Percentiles rank a stretch among this genome's conserved stretches.
phyloP scores from a whole-genome alignment of 2,888 invertebrate species.

The Drosophila monieri region DNA sequence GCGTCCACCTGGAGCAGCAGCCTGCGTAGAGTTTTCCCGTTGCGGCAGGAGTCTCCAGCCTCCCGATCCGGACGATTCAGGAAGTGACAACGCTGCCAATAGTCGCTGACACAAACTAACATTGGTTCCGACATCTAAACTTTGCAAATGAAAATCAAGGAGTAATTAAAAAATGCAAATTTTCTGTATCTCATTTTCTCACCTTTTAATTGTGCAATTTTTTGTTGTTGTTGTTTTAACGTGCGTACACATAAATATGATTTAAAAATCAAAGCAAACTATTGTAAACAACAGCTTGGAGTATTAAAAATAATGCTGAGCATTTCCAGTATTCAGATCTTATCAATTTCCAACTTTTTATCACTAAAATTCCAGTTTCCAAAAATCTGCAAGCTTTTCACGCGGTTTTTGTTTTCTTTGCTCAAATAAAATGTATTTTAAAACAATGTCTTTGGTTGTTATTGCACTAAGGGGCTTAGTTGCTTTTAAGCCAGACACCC shows the following conservation, averaged over 20 bases:
- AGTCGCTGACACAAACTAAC: conserved; percentile 77
- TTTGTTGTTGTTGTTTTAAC: not conserved
- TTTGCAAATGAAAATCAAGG: not conserved
- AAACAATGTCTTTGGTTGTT: not conserved
- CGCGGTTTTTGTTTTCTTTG: not conserved
- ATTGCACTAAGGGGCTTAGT: not conserved
- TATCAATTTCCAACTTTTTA: not conserved
- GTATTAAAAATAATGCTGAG: not conserved
- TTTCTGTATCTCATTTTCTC: not conserved
- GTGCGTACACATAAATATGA: not conserved
- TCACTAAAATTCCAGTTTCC: not conserved
- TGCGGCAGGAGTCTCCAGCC: conserved; percentile 12
- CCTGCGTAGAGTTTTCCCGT: conserved; percentile 46
- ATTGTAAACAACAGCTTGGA: not conserved
- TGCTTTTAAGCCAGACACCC: not conserved
- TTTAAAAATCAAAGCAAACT: not conserved
- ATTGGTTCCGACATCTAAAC: conserved; percentile 47
- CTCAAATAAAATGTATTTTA: not conserved
- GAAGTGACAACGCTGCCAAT: conserved; percentile 67
- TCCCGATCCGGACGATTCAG: conserved; percentile 40
- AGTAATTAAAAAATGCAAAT: not conserved
- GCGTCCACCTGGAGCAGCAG: conserved; percentile 65
- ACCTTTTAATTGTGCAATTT: conserved; percentile 2
- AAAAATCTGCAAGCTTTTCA: not conserved
- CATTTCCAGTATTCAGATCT: not conserved